Evolutionary conservation across 2,888 invertebrate species (phyloP), one percentile per base, ranked within the genome.

Genomic region (Synergus laeviventris): DNA sequence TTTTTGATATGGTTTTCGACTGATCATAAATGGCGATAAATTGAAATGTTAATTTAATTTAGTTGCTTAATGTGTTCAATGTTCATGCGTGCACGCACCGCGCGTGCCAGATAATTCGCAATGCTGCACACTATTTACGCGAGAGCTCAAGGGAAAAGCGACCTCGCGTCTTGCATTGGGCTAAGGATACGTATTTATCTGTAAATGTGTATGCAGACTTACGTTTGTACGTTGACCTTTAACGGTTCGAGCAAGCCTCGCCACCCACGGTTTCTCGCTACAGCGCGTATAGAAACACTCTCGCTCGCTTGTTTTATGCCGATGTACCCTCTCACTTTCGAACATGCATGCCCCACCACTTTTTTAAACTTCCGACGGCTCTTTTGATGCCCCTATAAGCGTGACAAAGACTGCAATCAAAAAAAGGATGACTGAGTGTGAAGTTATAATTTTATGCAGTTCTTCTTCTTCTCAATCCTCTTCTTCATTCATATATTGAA

Each of bases 321-420:
- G 80, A 75, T 81, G 79, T 73, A 81, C 81, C 87, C 87, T 89
- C 89, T 89, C 87, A 86, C 89, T 89, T 89, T 89, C 87, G 84
- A 81, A 87, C 87, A 88, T 87, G 86, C 86, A 86, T 86, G 82
- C 82, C 83, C 83, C 76, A 78, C 82, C 70, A 81, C 79, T 82
- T 83, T 82, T 84, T 80, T 74, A 79, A 77, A 75, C 75, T 79
- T 76, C 75, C 78, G 78, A 76, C 81, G 31, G 31, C 18, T 70
- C 49, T 12, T 49, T 49, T 70, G 70, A 49, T 70, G 49, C 16
- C 31, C 24, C 31, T 31, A 70, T 70, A n/a, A 45, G 70, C n/a
- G 31, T n/a, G 31, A 70, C n/a, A 9, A n/a, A 70, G 31, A 70
- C 24, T 59, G 24, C n/a, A 49, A 36, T 70, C 1, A 45, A 31